Base-by-base conservation (phyloP, 2,797 vertebrate species). In the Buphagus erythrorhynchus region DNA sequence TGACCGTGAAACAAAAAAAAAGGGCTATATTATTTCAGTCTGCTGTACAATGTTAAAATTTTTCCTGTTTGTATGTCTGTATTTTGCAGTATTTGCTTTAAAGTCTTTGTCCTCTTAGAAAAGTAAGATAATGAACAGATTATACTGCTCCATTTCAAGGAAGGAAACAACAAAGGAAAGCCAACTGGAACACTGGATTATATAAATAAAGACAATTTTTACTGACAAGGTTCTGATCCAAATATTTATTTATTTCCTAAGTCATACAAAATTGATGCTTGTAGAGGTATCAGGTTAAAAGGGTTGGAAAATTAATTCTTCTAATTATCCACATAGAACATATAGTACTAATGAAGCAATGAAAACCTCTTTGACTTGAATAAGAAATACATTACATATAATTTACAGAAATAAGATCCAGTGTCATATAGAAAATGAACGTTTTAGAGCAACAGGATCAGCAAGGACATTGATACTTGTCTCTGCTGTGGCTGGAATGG, bases 241-340 rank as follows among this genome's bases (percentile, higher is more conserved):
- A 93, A 92, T 91, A 93, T 91, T 97, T 94, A 95, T 95, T 96
- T 88, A 90, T 85, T 91, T 93, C 48, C 78, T 94, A 91, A 91
- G 52, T 94, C 42, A 93, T 95, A 94, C 76, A 95, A 96, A 97
- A 94, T 69, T 57, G 85, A 95, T 66, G 49, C 35, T 90, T 90
- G 42, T 81, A 82, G 82, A 90, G 66, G 52, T 74, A 95, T 45
- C 63, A 59, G 52, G 72, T 80, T 95, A 71, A 86, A 96, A 88
- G 52, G 69, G 52, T 13, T 81, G 59, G 76, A 84, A 91, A 95
- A 93, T 33, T 13, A 95, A 65, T 69, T 69, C 51, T 83, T 92
- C 69, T 88, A 84, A 66, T 71, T 73, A 94, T 59, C 73, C 87
- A 96, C 63, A 86, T 38, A 86, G 85, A 91, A 92, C 72, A 83